Evolutionary conservation across 2,797 vertebrate species (phyloP), one percentile per base, ranked within the genome.

Genomic region (Vespertilio murinus): DNA sequence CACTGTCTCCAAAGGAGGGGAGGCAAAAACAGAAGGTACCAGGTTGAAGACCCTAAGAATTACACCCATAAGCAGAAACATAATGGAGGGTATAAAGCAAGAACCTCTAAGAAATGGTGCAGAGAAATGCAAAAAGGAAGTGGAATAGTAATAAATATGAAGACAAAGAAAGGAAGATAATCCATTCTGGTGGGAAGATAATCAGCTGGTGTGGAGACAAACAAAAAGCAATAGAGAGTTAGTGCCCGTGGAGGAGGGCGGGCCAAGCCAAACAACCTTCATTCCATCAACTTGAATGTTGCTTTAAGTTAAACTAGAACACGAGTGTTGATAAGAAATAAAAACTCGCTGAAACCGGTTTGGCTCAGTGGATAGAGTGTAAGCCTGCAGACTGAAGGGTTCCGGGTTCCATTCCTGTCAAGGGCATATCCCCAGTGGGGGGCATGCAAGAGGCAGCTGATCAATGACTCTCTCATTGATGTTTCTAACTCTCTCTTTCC

Each of bases 221-320:
- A 47, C 3, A 3, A 33, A 0, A 42, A n/a, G 1, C 2, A 23
- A 65, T 7, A 3, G 16, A n/a, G 81, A 82, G 71, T 14, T 49
- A 54, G 23, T 54, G 77, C 1, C 6, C 81, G 0, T 38, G 78
- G 16, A 7, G 18, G 61, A 49, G 14, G 64, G 59, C 0, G 56
- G 9, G 30, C 4, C 17, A 90, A 80, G 42, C 20, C 16, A 47
- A 16, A 45, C 83, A 49, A 74, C 5, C 64, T 61, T 5, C 45
- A 14, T 7, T 33, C 16, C 1, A 52, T 25, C 59, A 17, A 70
- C 14, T 28, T 35, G 47, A 71, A 40, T n/a, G 74, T 64, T 30
- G 28, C 28, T 92, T 94, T 71, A 88, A 52, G 79, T 88, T 35
- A 75, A 69, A 70, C 84, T 84, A 75, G 75, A 81, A 81, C 54